Conservation (phyloP, 2,888 invertebrate genomes). For the Thalpophila matura region DNA sequence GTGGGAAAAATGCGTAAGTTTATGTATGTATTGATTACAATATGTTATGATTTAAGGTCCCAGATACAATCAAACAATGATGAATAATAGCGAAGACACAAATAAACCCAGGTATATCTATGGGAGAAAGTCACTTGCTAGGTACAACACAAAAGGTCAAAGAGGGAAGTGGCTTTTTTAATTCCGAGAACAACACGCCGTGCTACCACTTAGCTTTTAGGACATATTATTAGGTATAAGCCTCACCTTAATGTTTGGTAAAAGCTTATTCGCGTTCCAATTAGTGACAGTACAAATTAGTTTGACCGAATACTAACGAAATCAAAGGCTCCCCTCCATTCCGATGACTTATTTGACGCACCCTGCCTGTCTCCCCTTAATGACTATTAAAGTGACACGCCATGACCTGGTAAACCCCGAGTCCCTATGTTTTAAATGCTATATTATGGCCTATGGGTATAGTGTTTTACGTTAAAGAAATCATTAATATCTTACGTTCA, state of each 20-base stretch:
- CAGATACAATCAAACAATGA: too few species aligned
- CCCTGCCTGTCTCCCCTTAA: slow-evolving; percentile 32
- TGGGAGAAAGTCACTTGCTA: too few species aligned
- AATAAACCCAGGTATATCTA: too few species aligned
- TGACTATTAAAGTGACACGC: slow-evolving; percentile 33
- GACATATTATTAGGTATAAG: background rate
- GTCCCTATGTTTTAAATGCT: background rate
- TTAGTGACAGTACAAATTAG: slow-evolving; percentile 31
- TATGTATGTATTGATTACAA: too few species aligned
- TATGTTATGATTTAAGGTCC: too few species aligned
- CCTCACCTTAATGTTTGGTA: slow-evolving; percentile 10
- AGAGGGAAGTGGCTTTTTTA: too few species aligned
- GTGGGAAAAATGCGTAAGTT: too few species aligned
- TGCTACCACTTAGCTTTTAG: background rate
- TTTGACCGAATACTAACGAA: slow-evolving; percentile 37
- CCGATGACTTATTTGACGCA: slow-evolving; percentile 26
- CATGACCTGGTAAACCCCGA: slow-evolving; percentile 32
- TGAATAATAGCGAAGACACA: too few species aligned
- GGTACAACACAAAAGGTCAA: too few species aligned
- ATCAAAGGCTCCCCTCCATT: slow-evolving; percentile 37
- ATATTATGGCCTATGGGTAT: too few species aligned
- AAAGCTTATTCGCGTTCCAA: slow-evolving; percentile 19
- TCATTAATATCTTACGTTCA: too few species aligned
- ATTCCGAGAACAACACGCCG: background rate
- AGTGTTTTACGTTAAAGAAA: too few species aligned